Evolutionary conservation across 1,140 invertebrate species (phyloP).

Genomic region (Bombus confusus): DNA sequence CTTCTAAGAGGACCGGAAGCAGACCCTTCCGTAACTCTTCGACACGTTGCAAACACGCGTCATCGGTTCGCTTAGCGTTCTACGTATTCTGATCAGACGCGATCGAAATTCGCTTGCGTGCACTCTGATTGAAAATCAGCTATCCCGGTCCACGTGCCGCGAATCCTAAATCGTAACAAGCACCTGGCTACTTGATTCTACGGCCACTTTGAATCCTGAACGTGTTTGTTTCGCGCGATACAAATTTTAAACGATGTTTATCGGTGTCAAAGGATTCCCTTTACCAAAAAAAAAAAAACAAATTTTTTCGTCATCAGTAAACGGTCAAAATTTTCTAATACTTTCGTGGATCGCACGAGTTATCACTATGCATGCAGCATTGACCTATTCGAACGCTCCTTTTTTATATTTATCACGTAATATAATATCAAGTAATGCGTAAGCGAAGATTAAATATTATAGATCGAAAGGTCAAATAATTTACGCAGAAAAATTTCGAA

Average conservation of each 20-base stretch:
- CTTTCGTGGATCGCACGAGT: neutral
- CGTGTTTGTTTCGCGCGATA: neutral
- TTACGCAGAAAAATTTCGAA: neutral
- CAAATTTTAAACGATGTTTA: neutral
- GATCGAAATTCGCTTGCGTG: neutral
- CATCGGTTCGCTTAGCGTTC: neutral
- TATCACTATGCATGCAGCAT: neutral
- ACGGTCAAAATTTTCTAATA: neutral
- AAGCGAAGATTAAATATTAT: neutral
- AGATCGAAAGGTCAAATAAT: neutral
- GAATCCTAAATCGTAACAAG: conserved; percentile 8
- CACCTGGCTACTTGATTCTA: too few species aligned
- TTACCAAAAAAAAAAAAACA: too few species aligned
- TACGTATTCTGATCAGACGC: conserved; percentile 22
- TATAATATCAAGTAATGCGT: too few species aligned
- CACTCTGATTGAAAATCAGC: conserved; percentile 36
- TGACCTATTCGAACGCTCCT: neutral
- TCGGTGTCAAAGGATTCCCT: too few species aligned
- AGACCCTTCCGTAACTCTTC: neutral
- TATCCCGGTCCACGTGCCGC: conserved; percentile 10
- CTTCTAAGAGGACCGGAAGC: neutral
- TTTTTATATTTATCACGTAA: neutral
- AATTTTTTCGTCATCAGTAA: neutral
- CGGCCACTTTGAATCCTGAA: neutral
- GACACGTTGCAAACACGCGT: neutral